Percentiles rank a stretch among this genome's conserved stretches.
Evolutionary conservation across 2,888 invertebrate genomes (phyloP).

Genomic region (Theristus sp.): DNA sequence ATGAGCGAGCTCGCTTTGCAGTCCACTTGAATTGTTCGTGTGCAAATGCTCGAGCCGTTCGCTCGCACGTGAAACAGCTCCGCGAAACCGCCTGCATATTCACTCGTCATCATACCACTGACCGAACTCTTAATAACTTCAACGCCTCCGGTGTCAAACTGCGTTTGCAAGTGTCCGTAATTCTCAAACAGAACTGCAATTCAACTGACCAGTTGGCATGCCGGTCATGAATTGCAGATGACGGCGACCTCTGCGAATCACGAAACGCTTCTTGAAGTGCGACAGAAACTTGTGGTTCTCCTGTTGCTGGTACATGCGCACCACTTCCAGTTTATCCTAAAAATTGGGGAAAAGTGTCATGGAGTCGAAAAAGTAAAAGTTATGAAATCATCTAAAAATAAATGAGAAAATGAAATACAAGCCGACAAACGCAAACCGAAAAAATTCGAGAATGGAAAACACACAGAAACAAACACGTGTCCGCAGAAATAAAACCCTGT

Average conservation of each 20-base stretch:
- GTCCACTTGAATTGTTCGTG: slow-evolving; percentile 41
- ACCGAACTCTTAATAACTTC: not conserved
- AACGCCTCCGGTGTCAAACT: not conserved
- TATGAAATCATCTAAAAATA: no score
- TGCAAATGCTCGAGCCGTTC: slow-evolving; percentile 76
- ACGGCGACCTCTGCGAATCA: slow-evolving; percentile 57
- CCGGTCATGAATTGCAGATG: slow-evolving; percentile 7
- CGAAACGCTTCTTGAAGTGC: slow-evolving; percentile 81
- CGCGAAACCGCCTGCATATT: slow-evolving; percentile 34
- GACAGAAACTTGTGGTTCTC: slow-evolving; percentile 95
- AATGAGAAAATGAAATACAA: no score
- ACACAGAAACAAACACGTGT: no score
- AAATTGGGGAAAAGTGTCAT: no score
- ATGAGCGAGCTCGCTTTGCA: slow-evolving; percentile 64
- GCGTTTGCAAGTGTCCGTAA: not conserved
- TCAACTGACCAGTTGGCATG: not conserved
- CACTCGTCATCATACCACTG: not conserved
- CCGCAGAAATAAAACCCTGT: no score
- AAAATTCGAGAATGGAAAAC: no score
- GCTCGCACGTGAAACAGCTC: slow-evolving; percentile 86
- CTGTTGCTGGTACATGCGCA: slow-evolving; percentile 90
- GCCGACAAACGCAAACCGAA: no score
- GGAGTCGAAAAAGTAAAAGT: no score
- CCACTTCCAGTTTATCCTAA: slow-evolving; percentile 41
- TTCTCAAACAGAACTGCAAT: no score